These are phyloP conservation scores for Myanophis thanlyinensis DNA, from an alignment of 2,113 vertebrate genomes.

Conservation along the genomic window DNA sequence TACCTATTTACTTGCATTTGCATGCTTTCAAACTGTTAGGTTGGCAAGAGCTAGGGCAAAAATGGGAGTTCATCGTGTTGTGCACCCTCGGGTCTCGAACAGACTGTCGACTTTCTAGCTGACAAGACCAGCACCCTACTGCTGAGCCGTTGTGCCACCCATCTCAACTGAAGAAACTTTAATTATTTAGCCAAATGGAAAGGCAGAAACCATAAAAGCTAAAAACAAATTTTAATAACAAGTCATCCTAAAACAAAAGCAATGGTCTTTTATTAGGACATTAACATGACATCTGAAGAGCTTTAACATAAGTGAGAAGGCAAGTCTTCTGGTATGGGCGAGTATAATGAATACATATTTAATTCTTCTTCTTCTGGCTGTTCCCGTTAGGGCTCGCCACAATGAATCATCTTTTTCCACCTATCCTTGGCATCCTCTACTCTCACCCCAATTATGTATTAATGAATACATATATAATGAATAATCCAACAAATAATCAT, in stretches of 20 bases:
- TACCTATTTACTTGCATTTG: not conserved
- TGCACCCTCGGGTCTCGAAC: not conserved
- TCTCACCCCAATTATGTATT: too few relatives aligned
- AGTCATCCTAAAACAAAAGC: not conserved
- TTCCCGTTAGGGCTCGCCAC: too few relatives aligned
- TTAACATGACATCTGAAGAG: not conserved
- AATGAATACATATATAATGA: not conserved
- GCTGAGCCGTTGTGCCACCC: not conserved
- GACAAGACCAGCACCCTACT: not conserved
- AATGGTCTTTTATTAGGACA: not conserved
- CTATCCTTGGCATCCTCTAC: too few relatives aligned
- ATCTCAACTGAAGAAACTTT: not conserved
- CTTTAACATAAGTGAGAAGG: not conserved
- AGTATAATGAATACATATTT: not conserved
- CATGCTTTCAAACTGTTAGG: not conserved
- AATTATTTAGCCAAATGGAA: not conserved
- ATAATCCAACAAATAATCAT: not conserved
- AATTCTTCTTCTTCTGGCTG: too few relatives aligned
- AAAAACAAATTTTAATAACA: not conserved
- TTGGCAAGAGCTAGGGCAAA: not conserved
- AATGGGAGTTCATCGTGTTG: not conserved
- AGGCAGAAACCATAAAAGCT: not conserved
- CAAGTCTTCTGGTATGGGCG: not conserved
- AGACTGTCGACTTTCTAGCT: not conserved
- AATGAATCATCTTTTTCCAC: too few relatives aligned